Evolutionary conservation across 2,797 vertebrate species (phyloP).

Genomic region (Micrastur ruficollis): DNA sequence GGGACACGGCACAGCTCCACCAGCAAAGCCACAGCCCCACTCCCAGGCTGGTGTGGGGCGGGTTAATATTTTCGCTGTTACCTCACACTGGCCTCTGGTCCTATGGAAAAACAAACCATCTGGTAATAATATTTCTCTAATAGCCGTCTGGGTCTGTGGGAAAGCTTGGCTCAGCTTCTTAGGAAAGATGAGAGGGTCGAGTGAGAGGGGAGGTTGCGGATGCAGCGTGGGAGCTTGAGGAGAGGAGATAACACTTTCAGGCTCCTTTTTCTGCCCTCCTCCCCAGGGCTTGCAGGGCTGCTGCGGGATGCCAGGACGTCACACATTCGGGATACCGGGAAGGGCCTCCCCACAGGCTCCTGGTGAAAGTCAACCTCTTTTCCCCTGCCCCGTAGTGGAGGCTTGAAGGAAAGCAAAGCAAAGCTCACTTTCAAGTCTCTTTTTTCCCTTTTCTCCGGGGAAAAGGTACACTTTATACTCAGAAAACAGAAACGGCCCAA

Average conservation of each 20-base stretch:
- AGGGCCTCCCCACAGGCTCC: accelerated
- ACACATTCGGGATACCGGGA: accelerated
- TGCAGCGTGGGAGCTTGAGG: not conserved
- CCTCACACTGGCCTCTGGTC: constrained; percentile 62
- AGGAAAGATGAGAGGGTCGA: not conserved
- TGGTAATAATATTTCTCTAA: constrained; percentile 74
- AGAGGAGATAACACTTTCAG: not conserved
- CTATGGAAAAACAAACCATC: constrained; percentile 71
- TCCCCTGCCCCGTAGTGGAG: not conserved
- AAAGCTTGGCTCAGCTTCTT: constrained; percentile 68
- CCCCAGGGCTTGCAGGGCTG: not conserved
- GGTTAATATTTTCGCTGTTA: constrained; percentile 66
- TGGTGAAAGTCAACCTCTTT: not conserved
- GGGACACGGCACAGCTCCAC: not conserved
- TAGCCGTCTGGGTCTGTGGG: constrained; percentile 70
- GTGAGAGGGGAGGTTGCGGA: not conserved
- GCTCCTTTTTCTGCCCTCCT: not conserved
- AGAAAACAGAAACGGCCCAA: not conserved
- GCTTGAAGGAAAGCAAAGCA: not conserved
- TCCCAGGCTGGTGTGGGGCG: not conserved
- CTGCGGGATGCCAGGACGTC: accelerated
- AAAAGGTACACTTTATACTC: not conserved
- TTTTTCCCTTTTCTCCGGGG: too few relatives aligned
- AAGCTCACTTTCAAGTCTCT: not conserved
- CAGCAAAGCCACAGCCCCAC: not conserved